Evolutionary conservation across 2,797 vertebrate genomes (phyloP), one percentile per base, ranked within the genome.

Genomic region (Psittacula derbiana): DNA sequence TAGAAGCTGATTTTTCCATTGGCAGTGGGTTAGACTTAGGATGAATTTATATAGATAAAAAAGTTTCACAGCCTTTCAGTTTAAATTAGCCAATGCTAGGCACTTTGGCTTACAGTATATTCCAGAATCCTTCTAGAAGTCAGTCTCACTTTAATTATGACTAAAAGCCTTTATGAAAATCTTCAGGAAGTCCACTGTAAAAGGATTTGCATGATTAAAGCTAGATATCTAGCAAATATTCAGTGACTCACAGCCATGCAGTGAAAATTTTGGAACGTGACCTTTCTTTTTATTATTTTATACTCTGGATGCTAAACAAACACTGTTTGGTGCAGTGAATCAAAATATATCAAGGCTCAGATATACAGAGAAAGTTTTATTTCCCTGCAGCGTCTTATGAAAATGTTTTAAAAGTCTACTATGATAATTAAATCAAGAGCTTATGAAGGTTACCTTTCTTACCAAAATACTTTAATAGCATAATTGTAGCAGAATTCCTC

Each of bases 181-280:
- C 71, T 52, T 71, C 44, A 87, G 71, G 41, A 95, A 94, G 87
- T 85, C 80, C 43, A 64, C 53, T 71, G 38, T 75, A 81, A 69
- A 93, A 82, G 18, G 28, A 76, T 96, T 87, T 89, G 50, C 28
- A 53, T 87, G 71, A 80, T 78, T 91, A 93, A 91, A 89, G 57
- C 31, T 41, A 87, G 65, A 53, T 4, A 2, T 69, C 36, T 76
- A 87, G 75, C 78, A 96, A 89, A 88, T 85, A 78, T 13, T 23
- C 47, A 53, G 74, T 94, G 88, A 95, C 62, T 93, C 81, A 92
- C 30, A 85, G n/a, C 75, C 71, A 85, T 52, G 40, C 71, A 71
- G 72, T 80, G 53, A 86, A 89, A 90, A 76, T 69, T 79, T 89
- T 84, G 72, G 95, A 95, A 92, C 2, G 11, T 66, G 62, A 67